A percentile compares a stretch with the other conserved stretches of the same genome.
Evolutionary conservation across 53 echinoderm and acorn worm species (phyloP).

Genomic region (Astropecten irregularis): DNA sequence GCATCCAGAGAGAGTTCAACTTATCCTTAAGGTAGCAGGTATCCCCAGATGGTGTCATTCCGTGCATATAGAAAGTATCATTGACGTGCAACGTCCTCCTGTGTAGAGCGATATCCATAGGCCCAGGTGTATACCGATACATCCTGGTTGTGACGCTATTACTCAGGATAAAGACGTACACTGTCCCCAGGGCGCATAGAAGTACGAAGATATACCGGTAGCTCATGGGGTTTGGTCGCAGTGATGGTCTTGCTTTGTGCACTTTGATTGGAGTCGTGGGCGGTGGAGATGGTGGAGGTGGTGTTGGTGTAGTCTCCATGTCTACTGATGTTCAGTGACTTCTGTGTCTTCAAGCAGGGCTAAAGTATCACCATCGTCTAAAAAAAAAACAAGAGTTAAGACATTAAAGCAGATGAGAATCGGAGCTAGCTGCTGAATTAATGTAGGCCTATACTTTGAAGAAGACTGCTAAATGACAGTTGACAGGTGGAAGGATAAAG

Average conservation of each 20-base stretch:
- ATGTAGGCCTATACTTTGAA: too few species aligned
- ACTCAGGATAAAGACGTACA: neutral
- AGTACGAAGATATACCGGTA: neutral
- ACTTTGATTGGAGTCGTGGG: neutral
- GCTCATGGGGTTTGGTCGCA: neutral
- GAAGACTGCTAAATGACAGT: too few species aligned
- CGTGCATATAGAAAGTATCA: neutral
- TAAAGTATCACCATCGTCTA: too few species aligned
- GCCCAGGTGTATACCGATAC: neutral
- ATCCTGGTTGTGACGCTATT: neutral
- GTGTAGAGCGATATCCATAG: neutral
- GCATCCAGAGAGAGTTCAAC: constrained; percentile 14
- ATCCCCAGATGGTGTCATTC: too few species aligned
- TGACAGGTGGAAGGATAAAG: too few species aligned
- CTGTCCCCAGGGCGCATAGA: neutral
- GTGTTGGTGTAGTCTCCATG: too few species aligned
- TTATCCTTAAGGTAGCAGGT: constrained; percentile 39
- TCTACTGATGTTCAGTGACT: too few species aligned
- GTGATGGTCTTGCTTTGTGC: neutral
- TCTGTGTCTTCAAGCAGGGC: too few species aligned
- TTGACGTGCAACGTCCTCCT: neutral
- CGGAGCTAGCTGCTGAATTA: too few species aligned
- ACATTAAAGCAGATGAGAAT: too few species aligned
- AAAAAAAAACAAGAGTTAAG: too few species aligned
- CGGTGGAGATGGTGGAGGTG: too few species aligned